Evolutionary conservation across 1,140 invertebrate species (phyloP).

Genomic region (Campoletis sonorensis): DNA sequence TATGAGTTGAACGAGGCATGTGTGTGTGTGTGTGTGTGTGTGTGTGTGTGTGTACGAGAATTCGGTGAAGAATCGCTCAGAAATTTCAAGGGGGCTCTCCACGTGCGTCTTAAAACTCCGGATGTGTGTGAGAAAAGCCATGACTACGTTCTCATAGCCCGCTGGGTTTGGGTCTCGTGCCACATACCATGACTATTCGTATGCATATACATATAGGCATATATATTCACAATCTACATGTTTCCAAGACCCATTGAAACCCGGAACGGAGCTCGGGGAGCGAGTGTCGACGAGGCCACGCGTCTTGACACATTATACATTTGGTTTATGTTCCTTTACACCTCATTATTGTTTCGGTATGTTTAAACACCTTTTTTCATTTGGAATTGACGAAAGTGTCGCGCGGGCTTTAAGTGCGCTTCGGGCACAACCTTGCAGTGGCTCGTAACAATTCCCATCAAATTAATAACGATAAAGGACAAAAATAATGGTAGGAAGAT

Average conservation of each 20-base stretch:
- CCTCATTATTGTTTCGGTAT: slow-evolving; percentile 16
- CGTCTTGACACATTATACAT: slow-evolving; percentile 15
- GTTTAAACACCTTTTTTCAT: neutral
- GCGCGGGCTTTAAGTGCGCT: no score
- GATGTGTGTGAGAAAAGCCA: slow-evolving; percentile 21
- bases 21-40: neutral
- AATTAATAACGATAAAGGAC: no score
- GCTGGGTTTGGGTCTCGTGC: slow-evolving; percentile 31
- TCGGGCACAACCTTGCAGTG: no score
- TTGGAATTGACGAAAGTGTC: neutral
- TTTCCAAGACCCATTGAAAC: neutral
- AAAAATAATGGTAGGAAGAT: no score
- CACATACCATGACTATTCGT: neutral
- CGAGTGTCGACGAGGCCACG: neutral
- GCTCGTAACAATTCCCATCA: no score
- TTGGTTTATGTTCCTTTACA: neutral
- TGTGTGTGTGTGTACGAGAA: neutral
- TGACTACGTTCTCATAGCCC: slow-evolving; percentile 21
- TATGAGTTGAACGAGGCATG: no score
- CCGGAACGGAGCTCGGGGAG: slow-evolving; percentile 17
- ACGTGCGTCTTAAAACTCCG: slow-evolving; percentile 34
- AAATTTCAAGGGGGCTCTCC: neutral
- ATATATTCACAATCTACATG: neutral
- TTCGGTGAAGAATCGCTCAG: neutral
- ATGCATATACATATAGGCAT: neutral